Evolutionary conservation across 2,797 vertebrate species (phyloP).

Genomic region (Syngnathus rostellatus): DNA sequence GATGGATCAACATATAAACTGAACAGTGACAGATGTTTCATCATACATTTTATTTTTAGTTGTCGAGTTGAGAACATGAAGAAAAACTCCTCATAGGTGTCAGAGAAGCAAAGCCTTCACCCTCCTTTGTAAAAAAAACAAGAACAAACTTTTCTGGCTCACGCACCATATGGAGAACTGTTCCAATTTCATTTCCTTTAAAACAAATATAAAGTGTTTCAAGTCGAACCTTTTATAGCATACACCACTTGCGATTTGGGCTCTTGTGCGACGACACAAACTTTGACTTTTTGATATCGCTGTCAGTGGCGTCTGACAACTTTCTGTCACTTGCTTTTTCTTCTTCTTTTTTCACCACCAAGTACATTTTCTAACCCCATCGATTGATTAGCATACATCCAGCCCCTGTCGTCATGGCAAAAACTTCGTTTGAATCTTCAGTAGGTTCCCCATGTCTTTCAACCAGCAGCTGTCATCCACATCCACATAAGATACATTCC

Average conservation of each 20-base stretch:
- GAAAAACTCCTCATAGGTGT: slow-evolving; percentile 52
- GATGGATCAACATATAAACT: not conserved
- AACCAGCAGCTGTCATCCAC: slow-evolving; percentile 71
- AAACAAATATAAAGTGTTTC: slow-evolving; percentile 47
- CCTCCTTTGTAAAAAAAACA: slow-evolving; percentile 32
- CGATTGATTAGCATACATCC: slow-evolving; percentile 70
- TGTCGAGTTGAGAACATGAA: not conserved
- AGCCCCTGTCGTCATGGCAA: slow-evolving; percentile 54
- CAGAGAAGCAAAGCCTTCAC: slow-evolving; percentile 40
- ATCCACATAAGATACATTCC: slow-evolving; percentile 55
- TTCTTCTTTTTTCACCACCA: slow-evolving; percentile 32
- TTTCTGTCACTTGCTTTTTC: slow-evolving; percentile 57
- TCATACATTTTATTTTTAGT: slow-evolving; percentile 1
- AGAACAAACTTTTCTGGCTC: slow-evolving; percentile 32
- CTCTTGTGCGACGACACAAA: slow-evolving; percentile 57
- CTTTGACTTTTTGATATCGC: slow-evolving; percentile 63
- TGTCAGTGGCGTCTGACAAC: slow-evolving; percentile 57
- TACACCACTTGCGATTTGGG: slow-evolving; percentile 60
- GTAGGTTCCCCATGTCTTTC: slow-evolving; percentile 59
- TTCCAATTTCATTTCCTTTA: slow-evolving; percentile 59
- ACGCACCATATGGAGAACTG: slow-evolving; percentile 57
- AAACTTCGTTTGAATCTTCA: slow-evolving; percentile 64
- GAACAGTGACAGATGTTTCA: not conserved
- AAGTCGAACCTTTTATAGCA: slow-evolving; percentile 53
- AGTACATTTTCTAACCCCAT: slow-evolving; percentile 49